These are phyloP conservation scores for Xenentodon cancila DNA, from an alignment of 2,797 vertebrate species.

Conservation along the genomic window DNA sequence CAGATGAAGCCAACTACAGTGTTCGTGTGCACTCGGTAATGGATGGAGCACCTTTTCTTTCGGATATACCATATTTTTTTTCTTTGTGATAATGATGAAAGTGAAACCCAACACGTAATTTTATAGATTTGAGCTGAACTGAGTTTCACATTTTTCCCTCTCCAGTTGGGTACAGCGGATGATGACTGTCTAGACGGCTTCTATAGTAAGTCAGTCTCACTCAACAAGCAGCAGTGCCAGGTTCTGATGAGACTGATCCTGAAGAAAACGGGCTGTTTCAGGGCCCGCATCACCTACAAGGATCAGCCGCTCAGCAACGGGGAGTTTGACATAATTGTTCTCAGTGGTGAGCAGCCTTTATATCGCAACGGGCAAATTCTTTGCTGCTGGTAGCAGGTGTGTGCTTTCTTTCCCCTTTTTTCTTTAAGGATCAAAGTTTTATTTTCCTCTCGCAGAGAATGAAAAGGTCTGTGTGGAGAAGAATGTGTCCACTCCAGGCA, in stretches of 20 bases:
- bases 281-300: conserved; percentile 92
- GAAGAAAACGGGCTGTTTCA: conserved; percentile 92
- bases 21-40: conserved; percentile 91
- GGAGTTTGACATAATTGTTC: conserved; percentile 98
- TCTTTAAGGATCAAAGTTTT: conserved; percentile 2
- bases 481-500: conserved; percentile 96
- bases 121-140: conserved; percentile 10
- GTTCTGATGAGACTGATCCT: conserved; percentile 91
- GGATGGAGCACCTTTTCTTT: not conserved
- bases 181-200: conserved; percentile 87
- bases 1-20: conserved; percentile 93
- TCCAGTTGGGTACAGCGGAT: conserved; percentile 90
- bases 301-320: conserved; percentile 95
- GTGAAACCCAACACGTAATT: conserved; percentile 7
- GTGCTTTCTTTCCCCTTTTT: not conserved
- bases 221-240: conserved; percentile 91
- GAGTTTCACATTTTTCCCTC: conserved; percentile 17
- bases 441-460: conserved; percentile 83
- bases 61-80: not conserved
- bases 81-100: not conserved
- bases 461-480: conserved; percentile 96
- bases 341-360: conserved; percentile 88
- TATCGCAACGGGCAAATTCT: not conserved
- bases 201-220: conserved; percentile 89
- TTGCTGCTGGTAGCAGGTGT: too few relatives aligned